Base-by-base conservation (phyloP, 2,797 vertebrate species). In the Neostethus bicornis region DNA sequence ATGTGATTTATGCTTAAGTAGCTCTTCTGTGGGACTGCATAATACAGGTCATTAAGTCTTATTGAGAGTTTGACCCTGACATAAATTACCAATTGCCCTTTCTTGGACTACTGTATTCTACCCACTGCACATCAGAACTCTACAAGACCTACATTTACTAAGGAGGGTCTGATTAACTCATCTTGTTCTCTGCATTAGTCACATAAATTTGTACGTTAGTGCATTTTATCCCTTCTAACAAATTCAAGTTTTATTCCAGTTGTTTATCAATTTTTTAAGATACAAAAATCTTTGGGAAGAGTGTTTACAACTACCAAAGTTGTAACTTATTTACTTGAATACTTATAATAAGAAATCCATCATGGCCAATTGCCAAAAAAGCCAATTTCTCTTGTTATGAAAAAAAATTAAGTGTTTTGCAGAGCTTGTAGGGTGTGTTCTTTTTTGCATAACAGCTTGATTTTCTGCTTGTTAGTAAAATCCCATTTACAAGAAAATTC, bases 21-120 rank as follows among this genome's bases (percentile, higher is more conserved):
- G 14, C 38, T 39, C 17, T 12, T 39, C 17, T 19, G 37, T 38
- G 8, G 17, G 10, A 37, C n/a, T 37, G 34, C 7, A 37, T 39
- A 20, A 39, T 38, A 39, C 38, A 39, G 38, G 38, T 17, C 38
- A 39, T 19, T 20, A 38, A 39, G 17, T 39, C 38, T 19, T 39
- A 11, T 9, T 20, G 38, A 39, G 17, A 10, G 7, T 19, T 16
- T 37, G 34, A 37, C 34, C 7, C n/a, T 39, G 17, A 39, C 9
- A 5, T 7, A 39, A 39, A 19, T 39, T 17, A 20, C 10, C 10
- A 19, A 10, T 39, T 11, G 17, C 19, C n/a, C 10, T 20, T 17
- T 17, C 9, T 19, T 12, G 17, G 38, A 19, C 2, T 17, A 8
- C 14, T 16, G 12, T 37, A n/a, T 17, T 37, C 9, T 37, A 17